Evolutionary conservation across 2,888 invertebrate species (phyloP).

Genomic region (Aleiodes alternator): DNA sequence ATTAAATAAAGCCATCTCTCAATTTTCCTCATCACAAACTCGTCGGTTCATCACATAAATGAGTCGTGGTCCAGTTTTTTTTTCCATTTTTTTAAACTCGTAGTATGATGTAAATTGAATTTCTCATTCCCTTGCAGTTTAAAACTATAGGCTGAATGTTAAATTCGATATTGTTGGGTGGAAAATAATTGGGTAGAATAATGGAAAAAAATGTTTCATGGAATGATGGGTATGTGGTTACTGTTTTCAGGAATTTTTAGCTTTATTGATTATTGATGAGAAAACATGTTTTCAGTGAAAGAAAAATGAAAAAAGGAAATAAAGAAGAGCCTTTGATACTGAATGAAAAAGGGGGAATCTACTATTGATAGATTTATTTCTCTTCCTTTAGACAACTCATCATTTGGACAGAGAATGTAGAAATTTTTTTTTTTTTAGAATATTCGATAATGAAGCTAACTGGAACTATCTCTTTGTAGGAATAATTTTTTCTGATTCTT

Average conservation of each 20-base stretch:
- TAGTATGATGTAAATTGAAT: conserved; percentile 60
- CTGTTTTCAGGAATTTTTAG: neutral
- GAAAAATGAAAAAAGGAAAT: no score
- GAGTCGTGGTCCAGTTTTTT: conserved; percentile 60
- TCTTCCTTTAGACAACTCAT: no score
- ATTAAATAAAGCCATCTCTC: conserved; percentile 53
- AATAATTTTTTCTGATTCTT: no score
- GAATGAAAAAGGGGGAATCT: no score
- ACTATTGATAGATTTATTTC: no score
- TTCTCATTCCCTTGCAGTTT: conserved; percentile 5
- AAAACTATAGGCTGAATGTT: conserved; percentile 41
- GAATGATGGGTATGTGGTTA: conserved; percentile 12
- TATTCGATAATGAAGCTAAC: no score
- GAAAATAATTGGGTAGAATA: conserved; percentile 29
- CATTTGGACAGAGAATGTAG: no score
- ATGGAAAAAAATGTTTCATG: conserved; percentile 34
- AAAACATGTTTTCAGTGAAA: no score
- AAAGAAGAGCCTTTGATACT: no score
- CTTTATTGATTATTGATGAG: conserved; percentile 5
- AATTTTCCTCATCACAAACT: conserved; percentile 4
- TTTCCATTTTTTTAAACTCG: conserved; percentile 44
- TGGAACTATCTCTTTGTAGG: no score
- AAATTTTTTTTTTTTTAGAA: no score
- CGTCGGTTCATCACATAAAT: conserved; percentile 60
- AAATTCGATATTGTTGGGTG: conserved; percentile 29